Base-by-base conservation (phyloP, 2,113 vertebrate genomes). In the Hystrix brachyura region DNA sequence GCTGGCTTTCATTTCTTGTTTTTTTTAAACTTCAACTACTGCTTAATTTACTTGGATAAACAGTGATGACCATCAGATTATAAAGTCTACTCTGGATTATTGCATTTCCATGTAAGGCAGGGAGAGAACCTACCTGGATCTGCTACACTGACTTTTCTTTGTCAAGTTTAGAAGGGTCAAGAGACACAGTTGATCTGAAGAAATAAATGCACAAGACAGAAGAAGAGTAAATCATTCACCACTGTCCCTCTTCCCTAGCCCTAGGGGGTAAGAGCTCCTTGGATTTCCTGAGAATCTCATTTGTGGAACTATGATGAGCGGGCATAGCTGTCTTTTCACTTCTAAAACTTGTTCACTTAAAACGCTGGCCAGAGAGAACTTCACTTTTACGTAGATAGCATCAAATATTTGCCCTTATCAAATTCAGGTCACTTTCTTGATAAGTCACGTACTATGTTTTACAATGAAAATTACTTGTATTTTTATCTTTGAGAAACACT, bases 41-140 rank as follows among this genome's bases (percentile, higher is more conserved):
- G 59, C 79, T 96, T 96, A 79, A 90, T 90, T 87, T 92, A 81
- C 80, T 91, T 94, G 80, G 29, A 84, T 93, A 92, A 88, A 95
- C 1, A 65, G 76, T 59, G 71, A 87, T 82, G 57, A 32, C 71
- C 84, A 88, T 79, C 67, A 90, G 84, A 83, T 96, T 93, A 82
- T 76, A 76, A 85, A 76, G 34, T 71, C 65, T 74, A 87, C 71
- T 82, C 64, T 46, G 64, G 60, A 95, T 85, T 91, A 62, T 83
- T n/a, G 0, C 9, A 29, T 3, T 53, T 55, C 71, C 82, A n/a
- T 43, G 57, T 79, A 64, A 81, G 29, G 48, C 1, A 25, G 17
- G 15, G 57, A 87, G 34, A 32, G 29, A 74, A 48, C 15, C 64
- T 94, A 97, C 62, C 88, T 86, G 91, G 51, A 59, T 48, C 51